These are phyloP conservation scores for Lophius americanus DNA, from an alignment of 2,797 vertebrate genomes.

Conservation along the genomic window DNA sequence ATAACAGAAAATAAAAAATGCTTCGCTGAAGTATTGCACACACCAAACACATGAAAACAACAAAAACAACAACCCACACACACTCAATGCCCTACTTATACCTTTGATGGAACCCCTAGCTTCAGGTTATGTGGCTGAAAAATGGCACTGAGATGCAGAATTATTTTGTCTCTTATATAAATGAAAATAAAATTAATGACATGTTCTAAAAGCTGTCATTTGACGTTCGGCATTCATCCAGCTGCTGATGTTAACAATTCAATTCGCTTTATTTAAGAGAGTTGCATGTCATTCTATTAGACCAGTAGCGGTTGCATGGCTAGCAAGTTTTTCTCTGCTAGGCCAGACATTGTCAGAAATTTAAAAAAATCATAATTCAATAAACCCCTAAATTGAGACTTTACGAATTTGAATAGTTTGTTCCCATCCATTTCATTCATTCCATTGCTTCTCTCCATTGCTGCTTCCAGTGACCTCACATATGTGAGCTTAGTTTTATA, in stretches of 20 bases:
- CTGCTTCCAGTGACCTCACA: too few relatives aligned
- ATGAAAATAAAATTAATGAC: conserved; percentile 43
- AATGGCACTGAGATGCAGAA: conserved; percentile 21
- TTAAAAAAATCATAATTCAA: too few relatives aligned
- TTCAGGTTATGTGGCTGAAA: conserved; percentile 12
- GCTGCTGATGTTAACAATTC: conserved; percentile 48
- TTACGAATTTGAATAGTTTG: too few relatives aligned
- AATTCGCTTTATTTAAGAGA: too few relatives aligned
- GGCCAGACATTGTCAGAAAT: too few relatives aligned
- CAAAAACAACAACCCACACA: conserved; percentile 1
- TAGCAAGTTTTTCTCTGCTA: too few relatives aligned
- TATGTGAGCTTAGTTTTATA: too few relatives aligned
- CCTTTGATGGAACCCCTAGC: background rate
- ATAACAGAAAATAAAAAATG: conserved; percentile 60
- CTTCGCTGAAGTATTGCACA: conserved; percentile 28
- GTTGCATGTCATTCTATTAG: conserved; percentile 8
- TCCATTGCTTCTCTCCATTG: too few relatives aligned
- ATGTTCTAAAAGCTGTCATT: conserved; percentile 56
- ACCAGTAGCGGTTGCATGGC: too few relatives aligned
- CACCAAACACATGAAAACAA: conserved; percentile 30
- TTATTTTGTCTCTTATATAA: conserved; percentile 28
- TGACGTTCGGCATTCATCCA: conserved; percentile 58
- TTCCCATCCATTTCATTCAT: too few relatives aligned
- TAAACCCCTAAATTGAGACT: too few relatives aligned
- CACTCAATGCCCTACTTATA: too few relatives aligned